A percentile compares a stretch with the other conserved stretches of the same genome.
Conservation (phyloP, 2,888 invertebrate species). For the Pyrgus malvae region DNA sequence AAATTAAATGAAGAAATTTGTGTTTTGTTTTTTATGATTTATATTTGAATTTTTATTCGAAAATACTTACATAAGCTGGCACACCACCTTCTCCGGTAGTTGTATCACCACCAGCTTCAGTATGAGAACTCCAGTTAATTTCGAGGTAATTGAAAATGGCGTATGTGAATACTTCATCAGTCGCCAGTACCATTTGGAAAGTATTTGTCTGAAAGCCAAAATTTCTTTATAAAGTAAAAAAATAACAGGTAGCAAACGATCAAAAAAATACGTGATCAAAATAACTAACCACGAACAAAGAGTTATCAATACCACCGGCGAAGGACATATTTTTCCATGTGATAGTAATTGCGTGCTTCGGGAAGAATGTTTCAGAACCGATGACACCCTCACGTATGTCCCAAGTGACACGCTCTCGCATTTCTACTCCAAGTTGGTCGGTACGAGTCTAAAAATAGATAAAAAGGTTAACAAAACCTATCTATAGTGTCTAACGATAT, state of each 20-base stretch:
- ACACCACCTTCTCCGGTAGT: constrained; percentile 92
- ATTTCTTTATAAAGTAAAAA: neutral
- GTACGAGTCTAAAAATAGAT: constrained; percentile 78
- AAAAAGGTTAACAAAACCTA: neutral
- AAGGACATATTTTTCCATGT: constrained; percentile 99
- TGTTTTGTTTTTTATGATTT: neutral
- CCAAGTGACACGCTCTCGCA: constrained; percentile 92
- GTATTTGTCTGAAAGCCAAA: constrained; percentile 89
- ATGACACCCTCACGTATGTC: constrained; percentile 95
- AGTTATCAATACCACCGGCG: constrained; percentile 92
- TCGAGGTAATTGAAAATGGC: constrained; percentile 97
- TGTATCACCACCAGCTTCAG: constrained; percentile 95
- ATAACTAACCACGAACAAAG: constrained; percentile 84
- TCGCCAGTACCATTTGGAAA: constrained; percentile 96
- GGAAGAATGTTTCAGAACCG: constrained; percentile 94
- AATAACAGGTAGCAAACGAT: neutral
- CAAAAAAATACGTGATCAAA: neutral
- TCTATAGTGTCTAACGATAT: neutral
- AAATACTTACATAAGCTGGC: constrained; percentile 89
- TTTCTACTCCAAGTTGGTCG: constrained; percentile 92
- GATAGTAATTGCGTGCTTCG: constrained; percentile 93
- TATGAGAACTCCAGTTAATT: constrained; percentile 94
- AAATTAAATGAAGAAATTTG: constrained; percentile 22
- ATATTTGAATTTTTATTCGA: neutral
- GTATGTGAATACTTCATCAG: constrained; percentile 96